A percentile compares a stretch with the other conserved stretches of the same genome.
phyloP scores from a whole-genome alignment of 2,113 vertebrate species.

The Pangasianodon hypophthalmus region DNA sequence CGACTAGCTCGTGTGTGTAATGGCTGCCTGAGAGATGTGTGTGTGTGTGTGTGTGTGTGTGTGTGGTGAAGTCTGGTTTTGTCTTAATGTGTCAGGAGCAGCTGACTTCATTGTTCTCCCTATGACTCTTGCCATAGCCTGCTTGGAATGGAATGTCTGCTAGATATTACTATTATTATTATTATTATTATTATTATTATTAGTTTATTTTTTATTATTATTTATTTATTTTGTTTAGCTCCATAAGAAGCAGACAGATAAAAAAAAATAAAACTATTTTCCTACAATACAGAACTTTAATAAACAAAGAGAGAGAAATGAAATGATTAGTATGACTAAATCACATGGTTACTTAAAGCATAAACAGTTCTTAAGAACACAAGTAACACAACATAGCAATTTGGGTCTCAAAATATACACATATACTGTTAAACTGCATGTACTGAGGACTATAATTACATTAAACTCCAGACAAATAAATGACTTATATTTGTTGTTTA shows the following conservation, averaged over 20 bases:
- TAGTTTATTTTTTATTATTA: background rate
- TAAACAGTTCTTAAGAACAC: background rate
- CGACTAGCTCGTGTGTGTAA: constrained; percentile 49
- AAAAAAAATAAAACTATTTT: background rate
- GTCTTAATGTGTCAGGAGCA: constrained; percentile 71
- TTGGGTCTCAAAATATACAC: background rate
- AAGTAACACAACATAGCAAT: background rate
- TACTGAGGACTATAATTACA: background rate
- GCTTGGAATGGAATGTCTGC: constrained; percentile 57
- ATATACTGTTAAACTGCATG: background rate
- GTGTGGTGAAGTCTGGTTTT: constrained; percentile 60
- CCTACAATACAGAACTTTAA: background rate
- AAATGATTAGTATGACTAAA: background rate
- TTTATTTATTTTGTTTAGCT: background rate
- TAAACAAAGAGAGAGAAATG: background rate
- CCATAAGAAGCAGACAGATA: background rate
- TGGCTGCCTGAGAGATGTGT: constrained; percentile 24
- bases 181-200: constrained; percentile 2
- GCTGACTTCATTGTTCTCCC: constrained; percentile 73
- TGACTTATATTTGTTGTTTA: background rate
- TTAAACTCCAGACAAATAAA: background rate
- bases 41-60: constrained; percentile 3
- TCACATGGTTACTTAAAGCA: background rate
- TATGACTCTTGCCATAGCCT: constrained; percentile 59
- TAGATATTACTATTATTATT: constrained; percentile 24